Evolutionary conservation across 2,797 vertebrate species (phyloP).

Genomic region (Neomorphus geoffroyi): DNA sequence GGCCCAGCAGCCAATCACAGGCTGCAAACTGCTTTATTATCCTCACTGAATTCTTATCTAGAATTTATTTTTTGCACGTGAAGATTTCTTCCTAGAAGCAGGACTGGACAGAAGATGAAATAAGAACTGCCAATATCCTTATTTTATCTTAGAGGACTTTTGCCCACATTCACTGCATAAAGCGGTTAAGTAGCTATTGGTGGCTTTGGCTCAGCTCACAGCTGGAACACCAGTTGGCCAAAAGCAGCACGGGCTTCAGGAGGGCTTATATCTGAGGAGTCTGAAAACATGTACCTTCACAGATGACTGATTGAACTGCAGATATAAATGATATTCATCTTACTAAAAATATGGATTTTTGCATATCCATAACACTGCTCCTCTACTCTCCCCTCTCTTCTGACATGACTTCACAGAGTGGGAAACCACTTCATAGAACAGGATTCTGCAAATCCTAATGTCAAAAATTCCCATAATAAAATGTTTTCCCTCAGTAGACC

Average conservation of each 20-base stretch:
- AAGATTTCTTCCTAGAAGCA: constrained; percentile 17
- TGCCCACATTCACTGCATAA: background rate
- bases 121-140: background rate
- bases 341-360: background rate
- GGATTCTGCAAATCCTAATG: background rate
- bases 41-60: background rate
- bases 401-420: background rate
- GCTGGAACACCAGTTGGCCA: background rate
- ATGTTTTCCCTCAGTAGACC: background rate
- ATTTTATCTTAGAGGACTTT: background rate
- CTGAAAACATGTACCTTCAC: background rate
- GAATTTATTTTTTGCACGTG: background rate
- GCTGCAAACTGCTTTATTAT: constrained; percentile 1
- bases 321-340: background rate
- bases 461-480: background rate
- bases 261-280: background rate
- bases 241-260: background rate
- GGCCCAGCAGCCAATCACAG: background rate
- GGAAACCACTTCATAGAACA: background rate
- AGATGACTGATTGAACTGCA: background rate
- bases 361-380: background rate
- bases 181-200: background rate
- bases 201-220: background rate
- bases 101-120: background rate
- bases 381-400: background rate